Conservation (phyloP, 2,113 vertebrate genomes). For the Halichoerus grypus region DNA sequence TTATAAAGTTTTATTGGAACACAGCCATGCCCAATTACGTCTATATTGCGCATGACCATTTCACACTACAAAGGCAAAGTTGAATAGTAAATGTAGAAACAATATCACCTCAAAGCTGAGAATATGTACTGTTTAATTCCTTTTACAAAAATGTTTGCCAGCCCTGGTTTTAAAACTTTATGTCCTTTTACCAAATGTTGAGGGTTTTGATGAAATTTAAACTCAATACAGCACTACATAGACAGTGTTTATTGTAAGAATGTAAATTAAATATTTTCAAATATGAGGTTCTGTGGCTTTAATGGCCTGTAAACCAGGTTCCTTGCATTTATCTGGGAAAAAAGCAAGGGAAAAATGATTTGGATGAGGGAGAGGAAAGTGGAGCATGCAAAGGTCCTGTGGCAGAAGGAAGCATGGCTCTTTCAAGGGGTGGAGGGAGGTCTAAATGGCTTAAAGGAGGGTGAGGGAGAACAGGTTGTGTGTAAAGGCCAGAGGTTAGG, state of each 20-base stretch:
- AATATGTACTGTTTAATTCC: background rate
- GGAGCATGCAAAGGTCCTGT: background rate
- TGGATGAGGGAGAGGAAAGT: background rate
- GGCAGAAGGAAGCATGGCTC: too few relatives aligned
- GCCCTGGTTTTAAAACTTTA: background rate
- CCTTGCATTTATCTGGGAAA: background rate
- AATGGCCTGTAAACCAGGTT: background rate
- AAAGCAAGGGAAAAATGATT: background rate
- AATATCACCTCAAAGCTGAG: background rate
- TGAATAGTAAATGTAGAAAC: background rate
- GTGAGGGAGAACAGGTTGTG: background rate
- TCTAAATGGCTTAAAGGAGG: background rate
- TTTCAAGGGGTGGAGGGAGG: background rate
- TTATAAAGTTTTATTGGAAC: conserved; percentile 55
- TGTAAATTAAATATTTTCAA: background rate
- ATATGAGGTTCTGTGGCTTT: background rate
- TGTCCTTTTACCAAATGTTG: background rate
- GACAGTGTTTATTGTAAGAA: background rate
- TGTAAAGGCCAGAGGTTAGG: background rate
- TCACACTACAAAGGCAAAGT: background rate
- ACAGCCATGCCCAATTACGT: background rate
- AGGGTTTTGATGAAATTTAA: conserved; percentile 28
- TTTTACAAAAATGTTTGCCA: background rate
- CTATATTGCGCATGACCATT: background rate
- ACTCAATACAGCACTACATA: background rate